phyloP scores from a whole-genome alignment of 2,113 vertebrate genomes.

The Pangasianodon gigas region DNA sequence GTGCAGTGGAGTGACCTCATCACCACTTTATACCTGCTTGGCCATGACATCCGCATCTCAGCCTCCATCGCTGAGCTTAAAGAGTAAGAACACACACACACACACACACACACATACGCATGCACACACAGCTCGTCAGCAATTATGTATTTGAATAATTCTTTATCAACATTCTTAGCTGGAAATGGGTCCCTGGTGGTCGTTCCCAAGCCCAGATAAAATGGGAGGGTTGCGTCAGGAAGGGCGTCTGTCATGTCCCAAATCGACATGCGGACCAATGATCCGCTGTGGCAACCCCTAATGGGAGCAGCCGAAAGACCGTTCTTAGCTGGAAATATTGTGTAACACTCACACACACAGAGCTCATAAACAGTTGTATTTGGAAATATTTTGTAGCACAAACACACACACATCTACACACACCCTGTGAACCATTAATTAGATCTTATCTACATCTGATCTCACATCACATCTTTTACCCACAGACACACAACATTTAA shows the following conservation, averaged over 20 bases:
- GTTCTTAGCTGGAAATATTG: too few relatives aligned
- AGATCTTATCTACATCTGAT: not conserved
- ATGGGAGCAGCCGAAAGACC: too few relatives aligned
- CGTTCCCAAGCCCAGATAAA: too few relatives aligned
- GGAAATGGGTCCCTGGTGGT: too few relatives aligned
- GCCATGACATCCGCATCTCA: conserved; percentile 95
- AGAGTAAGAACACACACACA: conserved; percentile 81
- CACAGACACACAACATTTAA: too few relatives aligned
- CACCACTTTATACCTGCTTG: conserved; percentile 96
- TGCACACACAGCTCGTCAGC: not conserved
- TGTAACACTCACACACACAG: not conserved
- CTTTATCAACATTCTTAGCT: too few relatives aligned
- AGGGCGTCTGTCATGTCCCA: too few relatives aligned
- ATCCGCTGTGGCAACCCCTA: too few relatives aligned
- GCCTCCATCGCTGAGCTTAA: conserved; percentile 97
- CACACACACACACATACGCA: not conserved
- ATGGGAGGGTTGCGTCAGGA: too few relatives aligned
- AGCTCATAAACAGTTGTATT: not conserved
- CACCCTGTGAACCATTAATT: not conserved
- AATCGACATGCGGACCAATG: too few relatives aligned
- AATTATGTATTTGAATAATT: too few relatives aligned
- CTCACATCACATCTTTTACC: not conserved
- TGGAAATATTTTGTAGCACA: not conserved
- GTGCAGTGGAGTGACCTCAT: conserved; percentile 99
- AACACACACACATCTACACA: not conserved